A percentile compares a stretch with the other conserved stretches of the same genome.
phyloP scores from a whole-genome alignment of 2,888 invertebrate species.

The Lacanobia wlatinum region DNA sequence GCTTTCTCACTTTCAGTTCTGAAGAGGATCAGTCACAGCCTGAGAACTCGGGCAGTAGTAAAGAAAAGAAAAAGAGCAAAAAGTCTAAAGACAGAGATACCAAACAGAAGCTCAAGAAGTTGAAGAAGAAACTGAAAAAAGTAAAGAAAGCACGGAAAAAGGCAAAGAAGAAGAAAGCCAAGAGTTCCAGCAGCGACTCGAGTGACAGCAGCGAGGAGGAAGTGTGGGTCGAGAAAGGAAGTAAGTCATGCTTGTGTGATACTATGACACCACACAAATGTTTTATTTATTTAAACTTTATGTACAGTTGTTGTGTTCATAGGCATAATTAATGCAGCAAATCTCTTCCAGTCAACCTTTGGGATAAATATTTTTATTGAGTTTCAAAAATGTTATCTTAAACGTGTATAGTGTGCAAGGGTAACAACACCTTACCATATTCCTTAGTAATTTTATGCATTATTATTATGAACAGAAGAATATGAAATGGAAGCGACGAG shows the following conservation, averaged over 20 bases:
- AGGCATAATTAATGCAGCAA: no score
- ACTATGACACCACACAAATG: no score
- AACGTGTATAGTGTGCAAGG: no score
- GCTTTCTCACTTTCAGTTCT: conserved; percentile 74
- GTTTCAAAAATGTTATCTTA: no score
- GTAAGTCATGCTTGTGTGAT: conserved; percentile 62
- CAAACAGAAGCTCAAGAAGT: conserved; percentile 90
- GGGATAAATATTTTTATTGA: no score
- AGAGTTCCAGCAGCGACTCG: conserved; percentile 82
- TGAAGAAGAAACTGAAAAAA: conserved; percentile 89
- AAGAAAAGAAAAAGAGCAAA: conserved; percentile 88
- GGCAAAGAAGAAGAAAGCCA: conserved; percentile 86
- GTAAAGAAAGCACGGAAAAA: conserved; percentile 90
- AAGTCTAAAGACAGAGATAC: conserved; percentile 87
- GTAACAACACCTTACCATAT: background rate
- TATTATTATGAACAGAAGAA: conserved; percentile 71
- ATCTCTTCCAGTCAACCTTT: no score
- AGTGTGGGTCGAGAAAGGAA: conserved; percentile 93
- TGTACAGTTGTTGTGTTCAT: no score
- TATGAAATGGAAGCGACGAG: conserved; percentile 67
- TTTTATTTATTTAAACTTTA: no score
- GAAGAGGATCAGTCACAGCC: conserved; percentile 85
- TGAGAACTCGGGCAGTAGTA: conserved; percentile 75
- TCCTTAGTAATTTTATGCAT: background rate
- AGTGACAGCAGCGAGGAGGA: conserved; percentile 87